These are phyloP conservation scores for Tachysurus vachellii DNA, from an alignment of 2,113 vertebrate species.

Conservation along the genomic window DNA sequence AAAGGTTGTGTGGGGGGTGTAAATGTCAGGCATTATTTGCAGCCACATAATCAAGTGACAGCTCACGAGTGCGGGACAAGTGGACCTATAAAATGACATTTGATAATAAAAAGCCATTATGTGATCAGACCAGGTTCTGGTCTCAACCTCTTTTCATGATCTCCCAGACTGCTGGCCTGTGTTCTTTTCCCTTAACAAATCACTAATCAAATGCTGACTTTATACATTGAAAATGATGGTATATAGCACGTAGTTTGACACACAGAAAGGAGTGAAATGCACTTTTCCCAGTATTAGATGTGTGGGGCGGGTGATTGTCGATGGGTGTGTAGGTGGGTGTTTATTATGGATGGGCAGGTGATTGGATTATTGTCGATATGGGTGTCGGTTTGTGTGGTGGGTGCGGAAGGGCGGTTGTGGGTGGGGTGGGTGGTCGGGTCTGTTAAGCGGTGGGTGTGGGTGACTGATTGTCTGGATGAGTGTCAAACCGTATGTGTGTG, in stretches of 20 bases:
- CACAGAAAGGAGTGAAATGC: neutral
- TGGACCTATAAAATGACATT: neutral
- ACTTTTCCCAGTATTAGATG: neutral
- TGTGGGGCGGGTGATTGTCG: neutral
- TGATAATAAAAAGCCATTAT: slow-evolving; percentile 2
- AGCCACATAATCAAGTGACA: slow-evolving; percentile 21
- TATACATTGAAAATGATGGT: neutral
- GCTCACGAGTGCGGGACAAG: slow-evolving; percentile 1
- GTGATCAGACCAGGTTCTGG: neutral
- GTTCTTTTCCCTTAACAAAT: neutral
- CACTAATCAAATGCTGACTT: neutral
- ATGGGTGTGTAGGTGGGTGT: no score
- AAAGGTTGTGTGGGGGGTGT: slow-evolving; percentile 33
- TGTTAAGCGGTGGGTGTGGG: no score
- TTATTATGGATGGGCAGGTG: no score
- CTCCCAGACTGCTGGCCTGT: neutral
- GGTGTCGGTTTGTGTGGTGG: no score
- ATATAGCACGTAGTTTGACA: neutral
- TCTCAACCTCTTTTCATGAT: neutral
- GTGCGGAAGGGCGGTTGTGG: no score
- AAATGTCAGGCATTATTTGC: slow-evolving; percentile 28
- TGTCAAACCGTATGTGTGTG: no score
- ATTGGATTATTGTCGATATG: no score
- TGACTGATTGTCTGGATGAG: no score
- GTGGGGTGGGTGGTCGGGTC: no score